A percentile compares a stretch with the other conserved stretches of the same genome.
phyloP scores from a whole-genome alignment of 1,140 invertebrate species.

The Leucophenga varia region DNA sequence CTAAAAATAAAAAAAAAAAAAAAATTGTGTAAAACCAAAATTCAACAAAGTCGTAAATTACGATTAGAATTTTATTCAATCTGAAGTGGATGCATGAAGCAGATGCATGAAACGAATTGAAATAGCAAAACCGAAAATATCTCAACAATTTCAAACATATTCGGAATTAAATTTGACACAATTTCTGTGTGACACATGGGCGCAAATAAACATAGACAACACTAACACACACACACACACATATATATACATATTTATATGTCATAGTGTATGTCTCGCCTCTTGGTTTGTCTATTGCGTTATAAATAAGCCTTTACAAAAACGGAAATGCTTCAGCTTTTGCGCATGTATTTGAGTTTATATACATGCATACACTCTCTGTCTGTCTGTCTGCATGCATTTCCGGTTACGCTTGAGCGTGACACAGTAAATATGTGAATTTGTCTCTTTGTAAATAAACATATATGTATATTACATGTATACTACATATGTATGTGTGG shows the following conservation, averaged over 20 bases:
- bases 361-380: background rate
- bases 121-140: conserved; percentile 10
- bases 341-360: too few species aligned
- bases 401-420: conserved; percentile 18
- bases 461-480: background rate
- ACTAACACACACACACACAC: background rate
- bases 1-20: too few species aligned
- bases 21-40: too few species aligned
- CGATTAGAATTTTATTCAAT: too few species aligned
- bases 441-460: background rate
- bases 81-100: too few species aligned
- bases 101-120: background rate
- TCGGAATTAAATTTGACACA: conserved; percentile 41
- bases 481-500: too few species aligned
- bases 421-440: background rate
- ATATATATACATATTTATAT: too few species aligned
- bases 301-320: background rate
- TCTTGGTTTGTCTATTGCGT: too few species aligned
- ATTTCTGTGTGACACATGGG: conserved; percentile 11
- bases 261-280: too few species aligned
- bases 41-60: too few species aligned
- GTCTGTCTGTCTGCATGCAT: background rate
- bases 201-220: conserved; percentile 6
- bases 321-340: background rate
- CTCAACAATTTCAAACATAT: conserved; percentile 20